Base-by-base conservation (phyloP, 1,140 invertebrate species). In the Caenorhabditis tropicalis region DNA sequence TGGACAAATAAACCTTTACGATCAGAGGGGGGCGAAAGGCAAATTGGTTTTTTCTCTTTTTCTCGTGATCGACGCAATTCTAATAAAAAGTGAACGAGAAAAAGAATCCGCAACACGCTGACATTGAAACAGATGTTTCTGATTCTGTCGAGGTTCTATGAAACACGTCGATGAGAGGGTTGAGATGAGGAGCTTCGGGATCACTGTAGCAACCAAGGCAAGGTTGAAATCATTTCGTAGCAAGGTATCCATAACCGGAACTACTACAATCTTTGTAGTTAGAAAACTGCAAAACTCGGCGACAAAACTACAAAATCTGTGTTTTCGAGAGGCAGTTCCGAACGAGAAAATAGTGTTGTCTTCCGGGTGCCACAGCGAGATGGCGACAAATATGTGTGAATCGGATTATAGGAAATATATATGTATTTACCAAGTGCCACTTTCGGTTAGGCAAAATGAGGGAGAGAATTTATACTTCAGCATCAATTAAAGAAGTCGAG, bases 1-100 rank as follows among this genome's bases (percentile, higher is more conserved):
- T 65, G 3, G 58, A 65, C 58, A 65, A 65, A 65, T 65, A 65
- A 65, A 65, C 58, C 58, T 65, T 65, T 36, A 65, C 58, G 58
- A 65, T 65, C 24, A 65, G 19, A 65, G 10, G 31, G 48, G n/a
- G 15, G n/a, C 0, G 36, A 65, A 3, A 31, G 12, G 19, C 29
- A 33, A 33, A 58, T 58, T 58, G 24, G n/a, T 58, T 24, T 58
- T 58, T 24, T 65, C 33, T 36, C 16, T 10, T 4, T 10, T 16
- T n/a, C n/a, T n/a, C n/a, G n/a, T n/a, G n/a, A n/a, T n/a, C n/a
- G n/a, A n/a, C 31, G 16, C 3, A 3, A 27, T 12, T 65, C 16
- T 12, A 65, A 65, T 6, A 65, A 1, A 65, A 27, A 56, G 6
- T 10, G 53, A 56, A 56, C 16, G 33, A 36, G 36, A 36, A 19